Percentiles rank a stretch among this genome's conserved stretches.
Conservation (phyloP, 2,888 invertebrate species). For the Cephonodes hylas region DNA sequence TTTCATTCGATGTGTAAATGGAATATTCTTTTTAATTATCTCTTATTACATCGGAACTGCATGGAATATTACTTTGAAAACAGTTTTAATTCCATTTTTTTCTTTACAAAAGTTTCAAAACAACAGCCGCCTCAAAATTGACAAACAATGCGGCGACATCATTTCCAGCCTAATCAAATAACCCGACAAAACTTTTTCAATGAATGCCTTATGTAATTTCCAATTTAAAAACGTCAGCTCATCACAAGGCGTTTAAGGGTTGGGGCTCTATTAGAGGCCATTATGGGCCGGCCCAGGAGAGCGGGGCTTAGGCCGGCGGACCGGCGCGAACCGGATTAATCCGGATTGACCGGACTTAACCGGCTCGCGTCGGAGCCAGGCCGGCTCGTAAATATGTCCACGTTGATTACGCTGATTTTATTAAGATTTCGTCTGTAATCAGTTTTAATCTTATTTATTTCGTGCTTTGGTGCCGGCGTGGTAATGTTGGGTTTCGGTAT, state of each 20-base stretch:
- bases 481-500: background rate
- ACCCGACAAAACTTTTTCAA: background rate
- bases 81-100: background rate
- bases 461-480: background rate
- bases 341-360: slow-evolving; percentile 25
- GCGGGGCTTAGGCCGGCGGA: slow-evolving; percentile 10
- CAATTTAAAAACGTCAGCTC: slow-evolving; percentile 10
- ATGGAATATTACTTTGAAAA: background rate
- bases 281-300: slow-evolving; percentile 19
- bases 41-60: too few relatives aligned
- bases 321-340: slow-evolving; percentile 29
- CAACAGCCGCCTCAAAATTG: background rate
- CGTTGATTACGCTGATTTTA: slow-evolving; percentile 52
- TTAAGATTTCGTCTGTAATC: slow-evolving; percentile 28
- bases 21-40: too few relatives aligned
- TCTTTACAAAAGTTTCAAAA: background rate
- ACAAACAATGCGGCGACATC: background rate
- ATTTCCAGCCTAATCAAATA: background rate
- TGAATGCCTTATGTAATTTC: background rate
- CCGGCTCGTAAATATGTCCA: slow-evolving; percentile 51
- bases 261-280: slow-evolving; percentile 28
- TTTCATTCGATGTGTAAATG: too few relatives aligned
- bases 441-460: slow-evolving; percentile 27
- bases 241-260: slow-evolving; percentile 10
- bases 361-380: slow-evolving; percentile 15